Evolutionary conservation across 1,140 invertebrate genomes (phyloP).

Genomic region (Eupristina koningsbergeri): DNA sequence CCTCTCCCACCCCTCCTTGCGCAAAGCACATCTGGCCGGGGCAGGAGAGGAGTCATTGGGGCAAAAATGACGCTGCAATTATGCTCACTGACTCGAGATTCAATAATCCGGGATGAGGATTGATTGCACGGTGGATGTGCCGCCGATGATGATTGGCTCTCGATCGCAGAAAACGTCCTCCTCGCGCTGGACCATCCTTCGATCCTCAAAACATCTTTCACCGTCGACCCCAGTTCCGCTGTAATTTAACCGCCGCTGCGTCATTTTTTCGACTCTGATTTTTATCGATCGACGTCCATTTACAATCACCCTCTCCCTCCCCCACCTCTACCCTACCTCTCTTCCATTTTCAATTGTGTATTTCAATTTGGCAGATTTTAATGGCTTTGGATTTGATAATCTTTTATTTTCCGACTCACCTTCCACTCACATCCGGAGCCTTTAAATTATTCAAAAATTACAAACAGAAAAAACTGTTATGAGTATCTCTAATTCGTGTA

Average conservation of each 20-base stretch:
- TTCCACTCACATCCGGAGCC: too few species aligned
- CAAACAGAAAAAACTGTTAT: too few species aligned
- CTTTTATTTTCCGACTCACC: neutral
- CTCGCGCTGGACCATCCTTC: neutral
- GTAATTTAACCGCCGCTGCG: neutral
- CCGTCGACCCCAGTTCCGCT: neutral
- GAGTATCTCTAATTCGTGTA: too few species aligned
- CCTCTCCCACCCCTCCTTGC: neutral
- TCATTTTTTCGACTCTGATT: too few species aligned
- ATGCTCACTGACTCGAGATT: neutral
- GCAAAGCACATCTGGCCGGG: too few species aligned
- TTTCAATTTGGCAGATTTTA: neutral
- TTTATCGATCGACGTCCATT: neutral
- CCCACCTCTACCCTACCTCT: too few species aligned
- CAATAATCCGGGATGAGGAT: neutral
- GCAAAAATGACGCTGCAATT: conserved; percentile 37
- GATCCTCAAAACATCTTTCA: neutral
- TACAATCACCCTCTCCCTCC: too few species aligned
- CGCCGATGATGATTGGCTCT: neutral
- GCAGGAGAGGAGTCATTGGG: too few species aligned
- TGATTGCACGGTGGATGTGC: neutral
- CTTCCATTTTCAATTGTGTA: neutral
- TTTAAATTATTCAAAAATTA: too few species aligned
- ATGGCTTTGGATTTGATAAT: neutral
- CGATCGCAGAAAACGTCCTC: neutral